Percentiles rank a stretch among this genome's conserved stretches.
These are phyloP conservation scores for Spilarctia lutea DNA, from an alignment of 2,888 invertebrate species.

Conservation along the genomic window DNA sequence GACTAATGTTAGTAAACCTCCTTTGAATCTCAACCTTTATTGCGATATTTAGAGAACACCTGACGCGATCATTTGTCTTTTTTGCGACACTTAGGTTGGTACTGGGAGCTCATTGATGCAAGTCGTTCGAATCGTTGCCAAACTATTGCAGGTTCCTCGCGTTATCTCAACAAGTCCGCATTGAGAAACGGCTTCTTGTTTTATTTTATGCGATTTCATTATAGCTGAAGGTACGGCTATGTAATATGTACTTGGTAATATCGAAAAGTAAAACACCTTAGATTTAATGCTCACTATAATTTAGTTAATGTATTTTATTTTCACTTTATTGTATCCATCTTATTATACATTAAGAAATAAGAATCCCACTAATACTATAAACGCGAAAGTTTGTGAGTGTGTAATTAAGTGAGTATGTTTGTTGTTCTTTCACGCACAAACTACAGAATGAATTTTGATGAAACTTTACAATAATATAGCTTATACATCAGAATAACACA, in stretches of 20 bases:
- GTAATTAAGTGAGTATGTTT: no score
- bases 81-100: slow-evolving; percentile 30
- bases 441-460: no score
- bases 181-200: slow-evolving; percentile 11
- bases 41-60: neutral
- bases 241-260: neutral
- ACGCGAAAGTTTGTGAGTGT: no score
- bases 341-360: neutral
- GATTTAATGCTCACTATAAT: neutral
- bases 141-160: slow-evolving; percentile 6
- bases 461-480: no score
- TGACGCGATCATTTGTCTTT: slow-evolving; percentile 4
- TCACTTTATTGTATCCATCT: neutral
- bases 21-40: neutral
- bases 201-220: slow-evolving; percentile 3
- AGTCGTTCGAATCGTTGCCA: slow-evolving; percentile 23
- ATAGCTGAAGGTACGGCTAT: neutral
- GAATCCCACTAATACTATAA: no score
- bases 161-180: slow-evolving; percentile 5
- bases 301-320: no score
- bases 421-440: no score
- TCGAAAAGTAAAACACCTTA: neutral
- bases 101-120: slow-evolving; percentile 39
- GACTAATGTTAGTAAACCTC: neutral
- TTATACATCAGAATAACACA: no score